A percentile compares a stretch with the other conserved stretches of the same genome.
Evolutionary conservation across 2,113 vertebrate species (phyloP).

Genomic region (Pao palembangensis): DNA sequence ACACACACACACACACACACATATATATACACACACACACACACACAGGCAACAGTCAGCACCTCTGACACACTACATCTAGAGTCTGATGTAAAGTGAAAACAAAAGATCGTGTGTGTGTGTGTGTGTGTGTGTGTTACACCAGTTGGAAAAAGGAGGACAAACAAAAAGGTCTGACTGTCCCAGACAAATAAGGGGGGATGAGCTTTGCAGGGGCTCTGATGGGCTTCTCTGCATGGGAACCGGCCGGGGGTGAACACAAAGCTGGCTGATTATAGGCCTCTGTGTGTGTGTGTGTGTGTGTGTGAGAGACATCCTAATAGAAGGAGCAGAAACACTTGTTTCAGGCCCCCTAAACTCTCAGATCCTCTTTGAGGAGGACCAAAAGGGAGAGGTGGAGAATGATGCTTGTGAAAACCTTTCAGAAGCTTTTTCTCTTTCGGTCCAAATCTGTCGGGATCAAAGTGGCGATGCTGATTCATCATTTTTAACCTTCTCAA

Average conservation of each 20-base stretch:
- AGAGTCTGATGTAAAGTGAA: slow-evolving; percentile 9
- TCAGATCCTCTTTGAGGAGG: slow-evolving; percentile 39
- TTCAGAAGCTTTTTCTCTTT: too few relatives aligned
- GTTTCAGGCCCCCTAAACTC: slow-evolving; percentile 52
- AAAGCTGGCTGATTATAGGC: slow-evolving; percentile 34
- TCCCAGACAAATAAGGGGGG: slow-evolving; percentile 61
- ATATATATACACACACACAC: slow-evolving; percentile 27
- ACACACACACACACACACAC: slow-evolving; percentile 12
- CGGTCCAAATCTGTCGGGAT: too few relatives aligned
- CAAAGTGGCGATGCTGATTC: too few relatives aligned
- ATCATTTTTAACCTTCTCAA: too few relatives aligned
- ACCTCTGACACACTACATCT: slow-evolving; percentile 1
- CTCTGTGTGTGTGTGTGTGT: not conserved
- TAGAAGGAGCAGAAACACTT: slow-evolving; percentile 32
- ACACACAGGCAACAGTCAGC: not conserved
- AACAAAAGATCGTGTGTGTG: slow-evolving; percentile 20
- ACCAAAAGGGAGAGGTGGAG: too few relatives aligned
- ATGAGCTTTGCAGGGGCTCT: slow-evolving; percentile 39
- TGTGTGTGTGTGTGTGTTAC: slow-evolving; percentile 18
- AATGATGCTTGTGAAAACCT: too few relatives aligned
- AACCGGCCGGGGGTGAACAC: slow-evolving; percentile 58
- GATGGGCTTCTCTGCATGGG: slow-evolving; percentile 48
- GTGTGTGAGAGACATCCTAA: not conserved
- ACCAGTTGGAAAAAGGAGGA: slow-evolving; percentile 31
- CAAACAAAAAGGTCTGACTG: slow-evolving; percentile 31